Evolutionary conservation across 2,888 invertebrate genomes (phyloP), one percentile per base, ranked within the genome.

Genomic region (Tiliacea aurago): DNA sequence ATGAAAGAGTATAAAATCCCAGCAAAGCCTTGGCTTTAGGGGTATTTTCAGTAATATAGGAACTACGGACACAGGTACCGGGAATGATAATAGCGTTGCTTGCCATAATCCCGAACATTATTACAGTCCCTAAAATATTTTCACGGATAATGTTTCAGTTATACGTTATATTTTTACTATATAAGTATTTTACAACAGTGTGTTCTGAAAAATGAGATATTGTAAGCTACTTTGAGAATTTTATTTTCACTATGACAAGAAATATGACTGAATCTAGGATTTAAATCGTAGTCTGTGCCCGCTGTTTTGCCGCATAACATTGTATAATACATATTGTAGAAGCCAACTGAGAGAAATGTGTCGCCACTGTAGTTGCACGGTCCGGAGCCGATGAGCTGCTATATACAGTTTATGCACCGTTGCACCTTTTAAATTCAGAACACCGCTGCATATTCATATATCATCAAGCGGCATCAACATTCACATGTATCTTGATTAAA

Each of bases 41-140:
- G 56, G 58, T 66, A 75, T 76, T 73, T 66, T 64, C 56, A 28
- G 63, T 81, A 67, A 73, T 76, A 84, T 84, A 81, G 66, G 77
- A 84, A 84, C 72, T 72, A 56, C 76, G 81, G 58, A 43, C 65
- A 75, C 49, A 65, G 68, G 62, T 55, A 71, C 67, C 68, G 55
- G 49, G 69, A 71, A 76, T 76, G 55, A 70, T 84, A 82, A 81
- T 72, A 84, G 70, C 70, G 84, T 76, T 84, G 72, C 81, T 76
- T 76, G 72, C 84, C 76, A 76, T 81, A 81, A 72, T 76, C 70
- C 56, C 33, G 64, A 76, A 76, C 78, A 82, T 82, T 84, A 82
- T 81, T 81, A 81, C 68, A 61, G 61, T 28, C 78, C 82, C 72
- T 69, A 63, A 84, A 81, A 84, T 84, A 81, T 81, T 84, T 73